phyloP scores from a whole-genome alignment of 2,797 vertebrate species.

The Coregonus sp. region DNA sequence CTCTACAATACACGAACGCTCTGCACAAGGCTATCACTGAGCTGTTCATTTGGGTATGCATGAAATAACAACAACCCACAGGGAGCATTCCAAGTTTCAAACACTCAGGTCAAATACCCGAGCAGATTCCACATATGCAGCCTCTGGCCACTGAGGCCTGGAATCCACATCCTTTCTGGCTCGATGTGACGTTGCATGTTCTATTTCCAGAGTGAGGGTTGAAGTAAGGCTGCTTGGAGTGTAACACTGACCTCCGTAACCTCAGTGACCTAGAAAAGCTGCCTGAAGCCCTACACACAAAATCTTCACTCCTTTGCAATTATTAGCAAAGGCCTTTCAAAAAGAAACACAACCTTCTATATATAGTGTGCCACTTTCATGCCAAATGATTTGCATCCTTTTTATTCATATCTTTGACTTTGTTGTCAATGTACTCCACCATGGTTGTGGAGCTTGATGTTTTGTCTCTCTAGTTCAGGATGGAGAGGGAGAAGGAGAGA shows the following conservation, averaged over 20 bases:
- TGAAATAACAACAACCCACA: constrained; percentile 70
- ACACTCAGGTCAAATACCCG: constrained; percentile 69
- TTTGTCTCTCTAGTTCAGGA: constrained; percentile 62
- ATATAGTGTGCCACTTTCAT: constrained; percentile 63
- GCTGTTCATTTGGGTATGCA: constrained; percentile 71
- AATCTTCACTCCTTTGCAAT: constrained; percentile 69
- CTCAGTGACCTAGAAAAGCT: constrained; percentile 76
- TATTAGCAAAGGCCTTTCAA: constrained; percentile 53
- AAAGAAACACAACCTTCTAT: constrained; percentile 57
- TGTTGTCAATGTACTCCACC: constrained; percentile 66
- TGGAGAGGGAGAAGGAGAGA: constrained; percentile 37
- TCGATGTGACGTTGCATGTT: constrained; percentile 76
- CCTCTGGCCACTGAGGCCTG: constrained; percentile 67
- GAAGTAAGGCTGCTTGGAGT: constrained; percentile 78
- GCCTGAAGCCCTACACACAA: constrained; percentile 70
- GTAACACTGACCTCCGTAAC: constrained; percentile 80
- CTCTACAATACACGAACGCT: constrained; percentile 50
- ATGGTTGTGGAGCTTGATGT: constrained; percentile 49
- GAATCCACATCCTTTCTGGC: constrained; percentile 70
- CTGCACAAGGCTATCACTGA: constrained; percentile 59
- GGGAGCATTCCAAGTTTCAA: constrained; percentile 69
- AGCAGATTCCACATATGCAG: constrained; percentile 72
- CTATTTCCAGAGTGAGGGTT: constrained; percentile 78
- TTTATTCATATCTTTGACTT: constrained; percentile 73
- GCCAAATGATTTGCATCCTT: constrained; percentile 74